These are phyloP conservation scores for Remorina albescens DNA, from an alignment of 2,797 vertebrate species.

Conservation along the genomic window DNA sequence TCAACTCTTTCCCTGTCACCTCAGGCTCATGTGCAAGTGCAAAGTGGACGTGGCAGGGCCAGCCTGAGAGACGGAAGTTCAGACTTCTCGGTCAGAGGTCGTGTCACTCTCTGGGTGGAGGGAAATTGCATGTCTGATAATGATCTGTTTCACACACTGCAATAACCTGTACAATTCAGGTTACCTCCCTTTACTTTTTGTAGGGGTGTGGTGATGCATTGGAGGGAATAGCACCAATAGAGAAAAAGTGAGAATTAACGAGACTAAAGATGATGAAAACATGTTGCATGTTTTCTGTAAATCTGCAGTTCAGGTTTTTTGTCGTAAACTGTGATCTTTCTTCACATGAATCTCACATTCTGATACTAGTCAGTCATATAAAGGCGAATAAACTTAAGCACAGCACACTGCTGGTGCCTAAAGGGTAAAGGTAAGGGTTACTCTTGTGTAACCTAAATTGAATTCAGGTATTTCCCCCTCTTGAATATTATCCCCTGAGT, in stretches of 20 bases:
- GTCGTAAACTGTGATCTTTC: conserved; percentile 1
- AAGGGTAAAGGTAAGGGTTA: no score
- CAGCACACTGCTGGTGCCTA: no score
- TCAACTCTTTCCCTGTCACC: conserved; percentile 68
- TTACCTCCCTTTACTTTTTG: background rate
- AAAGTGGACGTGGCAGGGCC: conserved; percentile 76
- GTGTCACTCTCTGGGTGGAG: conserved; percentile 65
- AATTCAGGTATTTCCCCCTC: no score
- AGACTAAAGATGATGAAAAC: background rate
- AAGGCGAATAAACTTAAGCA: background rate
- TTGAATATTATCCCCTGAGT: no score
- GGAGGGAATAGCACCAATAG: background rate
- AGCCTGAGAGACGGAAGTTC: conserved; percentile 68
- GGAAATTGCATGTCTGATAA: conserved; percentile 46
- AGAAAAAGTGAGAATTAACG: background rate
- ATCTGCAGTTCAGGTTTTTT: background rate
- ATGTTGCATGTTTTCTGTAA: background rate
- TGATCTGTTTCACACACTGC: conserved; percentile 43
- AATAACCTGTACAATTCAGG: background rate
- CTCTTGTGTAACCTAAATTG: background rate
- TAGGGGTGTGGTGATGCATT: conserved; percentile 7
- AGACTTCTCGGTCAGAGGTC: conserved; percentile 74
- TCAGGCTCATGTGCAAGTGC: conserved; percentile 55
- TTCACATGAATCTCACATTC: background rate
- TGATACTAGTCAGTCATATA: background rate